These are phyloP conservation scores for Drosophila anomalata DNA, from an alignment of 2,888 invertebrate species.

Conservation along the genomic window DNA sequence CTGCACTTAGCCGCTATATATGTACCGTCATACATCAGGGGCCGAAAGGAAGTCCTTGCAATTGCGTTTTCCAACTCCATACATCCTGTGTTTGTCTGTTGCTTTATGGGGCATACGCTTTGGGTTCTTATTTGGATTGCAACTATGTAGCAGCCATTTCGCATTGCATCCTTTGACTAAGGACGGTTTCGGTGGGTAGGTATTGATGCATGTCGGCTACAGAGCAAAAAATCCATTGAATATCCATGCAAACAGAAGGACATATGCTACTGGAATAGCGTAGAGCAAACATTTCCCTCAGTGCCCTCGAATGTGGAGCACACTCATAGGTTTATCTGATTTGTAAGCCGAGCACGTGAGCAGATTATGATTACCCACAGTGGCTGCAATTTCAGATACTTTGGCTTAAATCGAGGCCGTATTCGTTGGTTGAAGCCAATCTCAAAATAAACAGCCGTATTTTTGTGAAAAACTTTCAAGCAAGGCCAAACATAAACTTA, in stretches of 20 bases:
- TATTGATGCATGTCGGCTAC: slow-evolving; percentile 19
- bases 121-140: slow-evolving; percentile 22
- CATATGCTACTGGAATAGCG: too few relatives aligned
- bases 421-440: slow-evolving; percentile 29
- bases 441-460: slow-evolving; percentile 27
- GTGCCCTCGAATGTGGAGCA: slow-evolving; percentile 10
- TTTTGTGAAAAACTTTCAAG: neutral
- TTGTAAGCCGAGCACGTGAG: slow-evolving; percentile 52
- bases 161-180: slow-evolving; percentile 2
- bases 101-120: slow-evolving; percentile 30
- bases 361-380: slow-evolving; percentile 52
- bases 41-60: slow-evolving; percentile 22
- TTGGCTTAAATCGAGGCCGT: slow-evolving; percentile 6
- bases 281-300: slow-evolving; percentile 2
- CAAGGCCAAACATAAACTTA: slow-evolving; percentile 1
- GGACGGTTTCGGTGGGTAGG: neutral
- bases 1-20: slow-evolving; percentile 64
- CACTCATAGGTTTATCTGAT: slow-evolving; percentile 38
- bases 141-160: slow-evolving; percentile 3
- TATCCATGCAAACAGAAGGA: neutral
- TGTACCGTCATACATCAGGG: slow-evolving; percentile 34
- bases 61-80: slow-evolving; percentile 1
- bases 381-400: slow-evolving; percentile 30
- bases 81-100: slow-evolving; percentile 13
- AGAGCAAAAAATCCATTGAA: neutral